Percentiles rank a stretch among this genome's conserved stretches.
Conservation (phyloP, 2,797 vertebrate species). For the Chiroxiphia lanceolata region DNA sequence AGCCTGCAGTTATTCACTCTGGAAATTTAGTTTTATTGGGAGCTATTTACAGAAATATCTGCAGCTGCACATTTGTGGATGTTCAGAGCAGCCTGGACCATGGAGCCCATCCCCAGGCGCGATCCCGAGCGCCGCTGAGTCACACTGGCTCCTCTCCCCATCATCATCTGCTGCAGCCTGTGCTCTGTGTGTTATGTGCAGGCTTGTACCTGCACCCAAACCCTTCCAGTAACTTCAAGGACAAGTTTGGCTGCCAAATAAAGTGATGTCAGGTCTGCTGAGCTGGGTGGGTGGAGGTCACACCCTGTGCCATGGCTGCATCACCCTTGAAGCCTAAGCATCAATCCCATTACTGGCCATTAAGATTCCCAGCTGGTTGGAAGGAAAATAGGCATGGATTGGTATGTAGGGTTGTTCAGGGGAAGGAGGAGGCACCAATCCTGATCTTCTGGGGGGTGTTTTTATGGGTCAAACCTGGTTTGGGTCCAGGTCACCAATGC, state of each 20-base stretch:
- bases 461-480: background rate
- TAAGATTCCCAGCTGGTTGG: background rate
- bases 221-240: background rate
- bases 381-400: background rate
- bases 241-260: background rate
- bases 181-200: background rate
- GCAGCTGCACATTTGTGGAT: background rate
- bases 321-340: background rate
- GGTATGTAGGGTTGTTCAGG: background rate
- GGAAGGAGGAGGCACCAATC: background rate
- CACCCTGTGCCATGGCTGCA: accelerated
- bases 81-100: background rate
- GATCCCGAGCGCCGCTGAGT: accelerated
- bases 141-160: background rate
- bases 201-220: background rate
- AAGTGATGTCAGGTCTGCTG: accelerated
- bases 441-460: accelerated
- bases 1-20: slow-evolving; percentile 17
- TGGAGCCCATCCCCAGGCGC: accelerated
- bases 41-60: slow-evolving; percentile 27
- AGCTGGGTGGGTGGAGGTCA: background rate
- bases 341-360: background rate
- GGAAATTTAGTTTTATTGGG: slow-evolving; percentile 31
- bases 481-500: background rate
- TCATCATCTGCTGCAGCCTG: background rate